Conservation (phyloP, 2,797 vertebrate species). For the Chromobotia macracanthus region DNA sequence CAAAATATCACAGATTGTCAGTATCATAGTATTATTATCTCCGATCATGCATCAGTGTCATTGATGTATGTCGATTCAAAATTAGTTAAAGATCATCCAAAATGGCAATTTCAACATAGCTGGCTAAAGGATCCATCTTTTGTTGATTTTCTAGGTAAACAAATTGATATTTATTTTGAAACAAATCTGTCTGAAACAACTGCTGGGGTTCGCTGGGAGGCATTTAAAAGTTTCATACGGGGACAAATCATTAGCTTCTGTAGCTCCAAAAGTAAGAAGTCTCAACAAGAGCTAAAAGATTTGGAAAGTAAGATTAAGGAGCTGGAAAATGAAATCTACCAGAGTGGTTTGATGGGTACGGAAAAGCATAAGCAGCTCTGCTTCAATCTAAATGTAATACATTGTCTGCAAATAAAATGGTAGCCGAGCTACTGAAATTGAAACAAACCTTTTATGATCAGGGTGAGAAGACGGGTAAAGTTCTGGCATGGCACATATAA, state of each 20-base stretch:
- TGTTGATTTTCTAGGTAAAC: constrained; percentile 15
- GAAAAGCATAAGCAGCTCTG: too few species aligned
- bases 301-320: too few species aligned
- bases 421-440: too few species aligned
- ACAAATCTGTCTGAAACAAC: constrained; percentile 4
- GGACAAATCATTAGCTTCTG: constrained; percentile 32
- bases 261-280: not conserved
- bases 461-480: too few species aligned
- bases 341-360: too few species aligned
- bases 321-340: constrained; percentile 12
- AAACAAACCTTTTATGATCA: too few species aligned
- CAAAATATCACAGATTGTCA: constrained; percentile 13
- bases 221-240: constrained; percentile 8
- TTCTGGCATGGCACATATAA: too few species aligned
- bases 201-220: not conserved
- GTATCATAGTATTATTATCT: too few species aligned
- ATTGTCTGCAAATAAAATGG: too few species aligned
- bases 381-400: too few species aligned
- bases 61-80: not conserved
- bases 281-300: not conserved
- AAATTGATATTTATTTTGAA: constrained; percentile 32
- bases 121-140: constrained; percentile 17
- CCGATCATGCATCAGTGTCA: too few species aligned
- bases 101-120: constrained; percentile 17
- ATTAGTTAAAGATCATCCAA: not conserved